Evolutionary conservation across 2,113 vertebrate genomes (phyloP).

Genomic region (Myodes glareolus): DNA sequence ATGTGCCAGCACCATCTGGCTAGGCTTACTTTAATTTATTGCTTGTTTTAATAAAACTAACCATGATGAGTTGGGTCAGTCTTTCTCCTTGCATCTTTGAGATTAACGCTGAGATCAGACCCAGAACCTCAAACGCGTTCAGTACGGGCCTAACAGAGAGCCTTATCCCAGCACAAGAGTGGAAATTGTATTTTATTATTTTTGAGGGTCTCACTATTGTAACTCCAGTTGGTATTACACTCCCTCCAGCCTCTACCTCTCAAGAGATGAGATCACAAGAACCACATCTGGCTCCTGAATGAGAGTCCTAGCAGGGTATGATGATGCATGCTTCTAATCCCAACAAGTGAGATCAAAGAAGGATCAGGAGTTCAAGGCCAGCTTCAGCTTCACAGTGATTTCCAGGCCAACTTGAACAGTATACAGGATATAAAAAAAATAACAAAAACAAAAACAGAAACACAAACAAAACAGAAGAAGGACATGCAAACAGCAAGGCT

Average conservation of each 20-base stretch:
- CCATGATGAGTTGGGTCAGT: neutral
- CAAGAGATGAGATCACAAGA: neutral
- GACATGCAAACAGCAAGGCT: neutral
- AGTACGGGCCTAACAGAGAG: neutral
- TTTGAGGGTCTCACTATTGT: neutral
- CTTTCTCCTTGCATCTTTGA: neutral
- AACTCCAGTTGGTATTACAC: neutral
- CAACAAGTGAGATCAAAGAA: too few relatives aligned
- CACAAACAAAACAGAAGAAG: neutral
- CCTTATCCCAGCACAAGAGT: neutral
- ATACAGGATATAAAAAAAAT: too few relatives aligned
- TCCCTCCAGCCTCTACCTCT: neutral
- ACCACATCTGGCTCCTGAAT: neutral
- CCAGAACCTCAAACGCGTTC: too few relatives aligned
- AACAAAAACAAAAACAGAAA: too few relatives aligned
- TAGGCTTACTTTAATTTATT: neutral
- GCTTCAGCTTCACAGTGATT: neutral
- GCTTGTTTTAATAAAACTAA: neutral
- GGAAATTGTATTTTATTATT: neutral
- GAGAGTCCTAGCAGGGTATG: rapidly evolving
- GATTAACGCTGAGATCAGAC: neutral
- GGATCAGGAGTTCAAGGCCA: neutral
- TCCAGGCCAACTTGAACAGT: neutral
- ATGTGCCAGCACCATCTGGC: neutral
- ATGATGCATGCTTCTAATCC: neutral